Percentiles rank a stretch among this genome's conserved stretches.
Conservation (phyloP, 2,113 vertebrate species). For the Alexandromys fortis region DNA sequence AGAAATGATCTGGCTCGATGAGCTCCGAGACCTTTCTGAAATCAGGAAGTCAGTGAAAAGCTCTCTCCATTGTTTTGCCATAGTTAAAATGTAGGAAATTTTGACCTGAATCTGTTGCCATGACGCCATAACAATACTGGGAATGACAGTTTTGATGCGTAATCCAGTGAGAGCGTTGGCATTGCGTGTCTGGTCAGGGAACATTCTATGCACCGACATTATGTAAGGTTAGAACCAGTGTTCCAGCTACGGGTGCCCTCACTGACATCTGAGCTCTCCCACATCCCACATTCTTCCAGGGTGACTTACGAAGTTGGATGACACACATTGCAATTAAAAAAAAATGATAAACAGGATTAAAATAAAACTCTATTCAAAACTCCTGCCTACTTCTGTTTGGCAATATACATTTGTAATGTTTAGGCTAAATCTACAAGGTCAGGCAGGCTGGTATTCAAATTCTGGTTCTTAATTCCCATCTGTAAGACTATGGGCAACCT, state of each 20-base stretch:
- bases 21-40: background rate
- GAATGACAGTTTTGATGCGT: conserved; percentile 49
- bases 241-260: conserved; percentile 30
- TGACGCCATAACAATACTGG: conserved; percentile 57
- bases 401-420: background rate
- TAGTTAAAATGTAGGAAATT: conserved; percentile 65
- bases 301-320: conserved; percentile 34
- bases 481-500: background rate
- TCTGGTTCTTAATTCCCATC: background rate
- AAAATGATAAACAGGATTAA: background rate
- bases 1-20: background rate
- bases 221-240: conserved; percentile 38
- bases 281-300: conserved; percentile 38
- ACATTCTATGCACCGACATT: conserved; percentile 41
- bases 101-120: conserved; percentile 63
- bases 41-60: conserved; percentile 28
- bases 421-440: background rate
- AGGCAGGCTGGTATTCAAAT: conserved; percentile 30
- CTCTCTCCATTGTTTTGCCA: conserved; percentile 55
- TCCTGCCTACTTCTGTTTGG: background rate
- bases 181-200: conserved; percentile 36
- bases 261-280: conserved; percentile 50
- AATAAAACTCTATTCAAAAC: conserved; percentile 16
- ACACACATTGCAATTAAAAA: conserved; percentile 18
- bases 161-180: conserved; percentile 40